Percentiles rank a stretch among this genome's conserved stretches.
phyloP scores from a whole-genome alignment of 2,888 invertebrate genomes.

The Blastobasis adustella region DNA sequence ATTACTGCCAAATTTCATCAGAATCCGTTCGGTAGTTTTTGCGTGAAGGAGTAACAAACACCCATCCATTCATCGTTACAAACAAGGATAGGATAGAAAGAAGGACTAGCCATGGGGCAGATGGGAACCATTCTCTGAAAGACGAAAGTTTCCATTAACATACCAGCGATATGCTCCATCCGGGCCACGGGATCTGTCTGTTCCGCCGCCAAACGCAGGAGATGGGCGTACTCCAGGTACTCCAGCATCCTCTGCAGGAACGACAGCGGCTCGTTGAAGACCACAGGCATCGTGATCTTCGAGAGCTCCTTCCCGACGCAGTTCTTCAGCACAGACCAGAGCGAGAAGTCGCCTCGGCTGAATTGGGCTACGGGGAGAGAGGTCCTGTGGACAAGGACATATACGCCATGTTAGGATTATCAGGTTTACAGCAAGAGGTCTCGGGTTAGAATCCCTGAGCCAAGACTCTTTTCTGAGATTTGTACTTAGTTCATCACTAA shows the following conservation, averaged over 20 bases:
- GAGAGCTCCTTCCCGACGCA: slow-evolving; percentile 95
- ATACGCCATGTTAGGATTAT: neutral
- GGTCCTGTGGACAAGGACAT: slow-evolving; percentile 64
- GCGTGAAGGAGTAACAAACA: too few relatives aligned
- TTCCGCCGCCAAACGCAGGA: slow-evolving; percentile 83
- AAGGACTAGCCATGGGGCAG: too few relatives aligned
- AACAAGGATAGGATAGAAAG: too few relatives aligned
- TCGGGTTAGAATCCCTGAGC: too few relatives aligned
- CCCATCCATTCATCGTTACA: too few relatives aligned
- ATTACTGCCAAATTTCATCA: too few relatives aligned
- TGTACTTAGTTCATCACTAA: too few relatives aligned
- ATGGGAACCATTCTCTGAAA: too few relatives aligned
- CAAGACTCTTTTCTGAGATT: too few relatives aligned
- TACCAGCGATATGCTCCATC: slow-evolving; percentile 84
- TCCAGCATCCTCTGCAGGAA: slow-evolving; percentile 96
- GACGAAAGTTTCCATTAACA: slow-evolving; percentile 5
- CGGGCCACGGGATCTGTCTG: slow-evolving; percentile 87
- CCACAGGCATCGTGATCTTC: slow-evolving; percentile 97
- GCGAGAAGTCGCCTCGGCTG: slow-evolving; percentile 86
- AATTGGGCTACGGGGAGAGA: slow-evolving; percentile 83
- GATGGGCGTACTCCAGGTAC: slow-evolving; percentile 91
- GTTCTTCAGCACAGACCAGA: slow-evolving; percentile 94
- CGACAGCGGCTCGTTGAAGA: slow-evolving; percentile 96
- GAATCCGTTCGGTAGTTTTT: too few relatives aligned
- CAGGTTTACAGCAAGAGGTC: too few relatives aligned